Evolutionary conservation across 2,888 invertebrate species (phyloP), one percentile per base, ranked within the genome.

Genomic region (Polyommatus icarus): DNA sequence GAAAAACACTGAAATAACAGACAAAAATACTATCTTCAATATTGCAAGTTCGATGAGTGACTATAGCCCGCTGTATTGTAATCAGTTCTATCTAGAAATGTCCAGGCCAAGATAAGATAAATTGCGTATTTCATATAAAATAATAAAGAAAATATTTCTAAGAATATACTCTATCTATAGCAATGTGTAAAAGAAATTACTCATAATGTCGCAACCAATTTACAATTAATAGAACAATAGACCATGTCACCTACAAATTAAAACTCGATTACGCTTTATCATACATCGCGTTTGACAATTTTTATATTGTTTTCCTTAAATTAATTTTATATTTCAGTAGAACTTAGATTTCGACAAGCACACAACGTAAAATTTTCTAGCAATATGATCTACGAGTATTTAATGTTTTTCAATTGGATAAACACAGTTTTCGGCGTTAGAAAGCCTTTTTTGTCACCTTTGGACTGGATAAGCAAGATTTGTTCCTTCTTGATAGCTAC

Each of bases 321-420:
- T 61, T 24, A 24, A 61, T 61, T 3, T 54, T 54, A 15, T 54
- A 18, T 4, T 54, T 61, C 4, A 61, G 57, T 59, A n/a, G 3
- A 61, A 4, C 20, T 29, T 15, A 15, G 15, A 15, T 29, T 67
- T 24, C 77, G 18, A 29, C 18, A 12, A 72, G 29, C 54, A 54
- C 18, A 40, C 12, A 24, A 67, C 40, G 24, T 59, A 3, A 10
- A 36, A 8, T 6, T 8, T 67, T 29, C 0, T 24, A 36, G 40
- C 10, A 10, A 57, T 78, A 88, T 86, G 87, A 83, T 87, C 80
- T 86, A 87, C 77, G 78, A 82, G 50, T 83, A 86, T 79, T 83
- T 88, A 54, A 80, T 83, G 24, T 67, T 81, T 76, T 86, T 84
- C 71, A 85, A 85, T 73, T 84, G 80, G 77, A 18, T 86, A 61